Base-by-base conservation (phyloP, 2,797 vertebrate species). In the Acanthurus tractus region DNA sequence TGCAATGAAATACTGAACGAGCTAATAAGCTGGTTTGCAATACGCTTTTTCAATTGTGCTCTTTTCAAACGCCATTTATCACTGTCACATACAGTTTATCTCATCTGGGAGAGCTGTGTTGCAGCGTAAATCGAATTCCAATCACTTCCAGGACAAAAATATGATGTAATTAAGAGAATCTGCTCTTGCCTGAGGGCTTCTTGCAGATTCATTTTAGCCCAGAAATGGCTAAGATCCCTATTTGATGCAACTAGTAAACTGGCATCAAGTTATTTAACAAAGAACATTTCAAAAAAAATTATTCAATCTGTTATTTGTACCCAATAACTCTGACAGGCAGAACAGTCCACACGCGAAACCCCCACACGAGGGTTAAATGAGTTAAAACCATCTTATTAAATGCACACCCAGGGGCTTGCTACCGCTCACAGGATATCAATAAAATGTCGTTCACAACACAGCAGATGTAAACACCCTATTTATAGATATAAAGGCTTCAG, bases 51-150 rank as follows among this genome's bases (percentile, higher is more conserved):
- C 70, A 42, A 54, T 58, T 20, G 59, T 23, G 20, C 61, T 59
- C 70, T 81, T 85, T 70, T 79, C 77, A 78, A 83, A 82, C 42
- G 50, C 67, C 79, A 92, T 93, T 86, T 71, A 85, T 92, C 92
- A 89, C 57, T 67, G 92, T 82, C 90, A 77, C 20, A 23, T 44
- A 0, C 14, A 45, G 64, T 89, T 89, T 80, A 82, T 90, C 74
- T 82, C 76, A 46, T 82, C 70, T 34, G 45, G 66, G 71, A 63
- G 63, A 13, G 50, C 42, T 15, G 29, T 15, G 57, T 25, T 36
- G 68, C 38, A 7, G 66, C 67, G 25, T 78, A 78, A 87, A 91
- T 87, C 78, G 8, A 78, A 86, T 69, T 74, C 70, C 74, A 82
- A 84, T 86, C 84, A 83, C 73, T 85, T 83, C 82, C 79, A 67